phyloP scores from a whole-genome alignment of 2,888 invertebrate species.

The Sisyra nigra region DNA sequence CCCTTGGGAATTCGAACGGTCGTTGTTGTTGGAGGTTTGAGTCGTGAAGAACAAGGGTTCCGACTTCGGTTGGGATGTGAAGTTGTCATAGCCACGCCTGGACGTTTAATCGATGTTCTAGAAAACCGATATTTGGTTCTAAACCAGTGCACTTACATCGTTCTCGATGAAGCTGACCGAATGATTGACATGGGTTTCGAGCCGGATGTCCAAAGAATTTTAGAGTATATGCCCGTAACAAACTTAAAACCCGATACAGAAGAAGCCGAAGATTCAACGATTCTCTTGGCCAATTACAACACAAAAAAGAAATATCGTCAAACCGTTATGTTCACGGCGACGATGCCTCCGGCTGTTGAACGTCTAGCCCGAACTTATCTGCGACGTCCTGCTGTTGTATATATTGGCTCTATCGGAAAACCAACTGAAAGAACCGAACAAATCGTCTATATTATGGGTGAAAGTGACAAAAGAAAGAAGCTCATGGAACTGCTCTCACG shows the following conservation, averaged over 20 bases:
- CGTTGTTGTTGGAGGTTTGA: constrained; percentile 95
- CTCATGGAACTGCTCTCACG: constrained; percentile 81
- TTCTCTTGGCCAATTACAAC: constrained; percentile 83
- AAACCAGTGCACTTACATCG: constrained; percentile 96
- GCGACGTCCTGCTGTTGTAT: constrained; percentile 89
- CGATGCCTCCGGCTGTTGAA: constrained; percentile 98
- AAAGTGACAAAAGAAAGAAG: constrained; percentile 92
- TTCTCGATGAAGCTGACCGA: constrained; percentile 90
- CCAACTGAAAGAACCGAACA: constrained; percentile 97
- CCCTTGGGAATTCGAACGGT: constrained; percentile 87
- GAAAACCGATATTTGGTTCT: constrained; percentile 96
- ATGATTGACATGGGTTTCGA: constrained; percentile 99
- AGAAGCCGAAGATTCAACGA: constrained; percentile 89
- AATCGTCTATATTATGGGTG: constrained; percentile 88
- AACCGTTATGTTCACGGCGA: constrained; percentile 99
- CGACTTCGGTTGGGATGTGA: constrained; percentile 93
- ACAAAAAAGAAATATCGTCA: constrained; percentile 94
- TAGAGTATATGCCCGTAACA: constrained; percentile 95
- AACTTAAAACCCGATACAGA: constrained; percentile 97
- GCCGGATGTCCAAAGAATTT: constrained; percentile 92
- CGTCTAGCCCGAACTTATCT: constrained; percentile 87
- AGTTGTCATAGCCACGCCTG: constrained; percentile 96
- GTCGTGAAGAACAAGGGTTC: constrained; percentile 97
- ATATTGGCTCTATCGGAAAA: constrained; percentile 92
- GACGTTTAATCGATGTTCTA: constrained; percentile 95